These are phyloP conservation scores for Camponotus vicinus DNA, from an alignment of 1,140 invertebrate genomes.

Conservation along the genomic window DNA sequence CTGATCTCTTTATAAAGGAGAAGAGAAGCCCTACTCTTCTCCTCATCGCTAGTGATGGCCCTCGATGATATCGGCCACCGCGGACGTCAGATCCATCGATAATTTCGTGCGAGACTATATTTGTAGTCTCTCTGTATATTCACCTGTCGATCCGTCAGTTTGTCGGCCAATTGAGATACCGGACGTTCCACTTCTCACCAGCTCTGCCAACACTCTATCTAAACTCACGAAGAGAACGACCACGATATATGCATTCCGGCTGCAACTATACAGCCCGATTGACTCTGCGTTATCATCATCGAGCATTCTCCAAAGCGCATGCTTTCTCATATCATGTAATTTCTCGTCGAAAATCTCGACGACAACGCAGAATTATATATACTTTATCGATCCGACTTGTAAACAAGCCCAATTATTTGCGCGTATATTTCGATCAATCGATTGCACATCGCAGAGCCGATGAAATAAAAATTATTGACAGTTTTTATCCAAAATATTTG, in stretches of 20 bases:
- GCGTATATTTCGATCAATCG: neutral
- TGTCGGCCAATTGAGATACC: slow-evolving; percentile 68
- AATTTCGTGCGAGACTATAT: slow-evolving; percentile 71
- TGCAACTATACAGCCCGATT: slow-evolving; percentile 51
- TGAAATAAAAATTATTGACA: too few species aligned
- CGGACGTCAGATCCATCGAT: slow-evolving; percentile 73
- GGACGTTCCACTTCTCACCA: slow-evolving; percentile 72
- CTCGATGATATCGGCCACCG: slow-evolving; percentile 70
- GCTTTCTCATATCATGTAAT: neutral
- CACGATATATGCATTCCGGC: neutral
- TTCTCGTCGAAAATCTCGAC: slow-evolving; percentile 13
- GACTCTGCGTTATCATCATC: slow-evolving; percentile 46
- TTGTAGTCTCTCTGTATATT: slow-evolving; percentile 72
- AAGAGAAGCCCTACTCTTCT: neutral
- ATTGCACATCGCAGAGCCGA: neutral
- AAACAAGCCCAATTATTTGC: slow-evolving; percentile 47
- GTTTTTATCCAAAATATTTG: too few species aligned
- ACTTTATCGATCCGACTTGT: neutral
- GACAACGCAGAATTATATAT: slow-evolving; percentile 42
- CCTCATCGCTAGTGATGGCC: slow-evolving; percentile 52
- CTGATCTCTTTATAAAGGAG: slow-evolving; percentile 71
- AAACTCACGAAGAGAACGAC: slow-evolving; percentile 47
- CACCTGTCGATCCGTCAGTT: slow-evolving; percentile 74
- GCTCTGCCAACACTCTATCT: slow-evolving; percentile 59
- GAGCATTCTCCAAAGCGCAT: slow-evolving; percentile 4